phyloP scores from a whole-genome alignment of 1,140 invertebrate genomes.

The Drosophila ohnishii region DNA sequence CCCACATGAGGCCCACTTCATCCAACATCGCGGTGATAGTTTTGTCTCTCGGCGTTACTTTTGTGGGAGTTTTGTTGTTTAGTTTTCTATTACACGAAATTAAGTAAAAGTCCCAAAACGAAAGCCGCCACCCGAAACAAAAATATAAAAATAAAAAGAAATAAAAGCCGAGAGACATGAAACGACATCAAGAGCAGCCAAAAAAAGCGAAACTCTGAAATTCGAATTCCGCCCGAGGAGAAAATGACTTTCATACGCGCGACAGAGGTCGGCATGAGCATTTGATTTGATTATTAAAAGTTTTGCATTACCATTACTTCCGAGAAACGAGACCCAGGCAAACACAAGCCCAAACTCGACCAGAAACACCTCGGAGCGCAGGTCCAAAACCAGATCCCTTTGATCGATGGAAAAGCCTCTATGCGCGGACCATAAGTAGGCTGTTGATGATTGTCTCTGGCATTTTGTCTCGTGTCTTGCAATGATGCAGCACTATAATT shows the following conservation, averaged over 20 bases:
- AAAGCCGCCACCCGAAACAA: constrained; percentile 60
- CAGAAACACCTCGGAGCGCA: constrained; percentile 31
- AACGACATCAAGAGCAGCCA: constrained; percentile 48
- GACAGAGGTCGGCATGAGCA: constrained; percentile 49
- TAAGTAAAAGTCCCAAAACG: constrained; percentile 75
- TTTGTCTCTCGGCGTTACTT: constrained; percentile 47
- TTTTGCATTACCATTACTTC: constrained; percentile 75
- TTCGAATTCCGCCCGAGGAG: constrained; percentile 45
- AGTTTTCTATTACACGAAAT: constrained; percentile 67
- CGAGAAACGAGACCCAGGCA: constrained; percentile 49
- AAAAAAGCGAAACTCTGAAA: constrained; percentile 46
- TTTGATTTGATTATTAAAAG: constrained; percentile 81
- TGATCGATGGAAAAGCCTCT: constrained; percentile 43
- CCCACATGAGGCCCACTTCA: constrained; percentile 16
- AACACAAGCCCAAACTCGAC: background rate
- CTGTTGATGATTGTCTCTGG: constrained; percentile 49
- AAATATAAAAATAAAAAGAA: constrained; percentile 22
- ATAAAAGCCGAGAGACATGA: constrained; percentile 33
- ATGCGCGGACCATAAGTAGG: constrained; percentile 26
- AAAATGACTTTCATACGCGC: constrained; percentile 69
- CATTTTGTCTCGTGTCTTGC: constrained; percentile 59
- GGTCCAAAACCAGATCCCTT: constrained; percentile 4
- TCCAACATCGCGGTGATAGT: constrained; percentile 62
- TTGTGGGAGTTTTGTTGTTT: constrained; percentile 62
- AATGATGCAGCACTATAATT: constrained; percentile 67